phyloP scores from a whole-genome alignment of 2,888 invertebrate genomes.

The Pterobdella sp. region DNA sequence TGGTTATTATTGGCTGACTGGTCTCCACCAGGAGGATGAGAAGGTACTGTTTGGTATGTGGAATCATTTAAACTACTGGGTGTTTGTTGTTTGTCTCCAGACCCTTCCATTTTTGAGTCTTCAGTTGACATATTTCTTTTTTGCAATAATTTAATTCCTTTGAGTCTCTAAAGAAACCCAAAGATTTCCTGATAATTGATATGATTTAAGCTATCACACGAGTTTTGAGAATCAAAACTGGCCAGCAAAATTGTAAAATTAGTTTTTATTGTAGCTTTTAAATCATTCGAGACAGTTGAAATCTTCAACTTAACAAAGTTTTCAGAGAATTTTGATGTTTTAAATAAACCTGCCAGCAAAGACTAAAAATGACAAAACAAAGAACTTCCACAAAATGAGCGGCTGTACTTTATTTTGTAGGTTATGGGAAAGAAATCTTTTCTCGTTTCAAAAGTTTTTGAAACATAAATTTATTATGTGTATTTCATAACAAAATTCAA shows the following conservation, averaged over 20 bases:
- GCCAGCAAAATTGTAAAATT: background rate
- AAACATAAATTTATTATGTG: too few species aligned
- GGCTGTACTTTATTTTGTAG: too few species aligned
- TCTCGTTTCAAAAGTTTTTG: too few species aligned
- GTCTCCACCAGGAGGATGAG: background rate
- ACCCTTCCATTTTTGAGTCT: background rate
- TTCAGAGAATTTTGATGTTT: background rate
- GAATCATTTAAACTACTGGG: background rate
- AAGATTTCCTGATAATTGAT: too few species aligned
- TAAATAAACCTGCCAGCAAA: constrained; percentile 9
- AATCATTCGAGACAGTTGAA: too few species aligned
- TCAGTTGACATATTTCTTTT: constrained; percentile 6
- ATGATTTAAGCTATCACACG: too few species aligned
- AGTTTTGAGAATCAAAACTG: background rate
- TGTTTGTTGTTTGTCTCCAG: background rate
- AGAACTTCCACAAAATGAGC: too few species aligned
- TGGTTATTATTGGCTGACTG: background rate
- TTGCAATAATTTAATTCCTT: background rate
- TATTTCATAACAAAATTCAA: too few species aligned
- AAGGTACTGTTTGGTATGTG: background rate
- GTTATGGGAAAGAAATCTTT: too few species aligned
- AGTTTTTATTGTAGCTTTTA: background rate
- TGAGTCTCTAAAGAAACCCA: too few species aligned
- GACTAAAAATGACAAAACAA: background rate
- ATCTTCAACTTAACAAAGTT: background rate